A percentile compares a stretch with the other conserved stretches of the same genome.
Conservation (phyloP, 2,888 invertebrate genomes). For the Megalurothrips usitatus region DNA sequence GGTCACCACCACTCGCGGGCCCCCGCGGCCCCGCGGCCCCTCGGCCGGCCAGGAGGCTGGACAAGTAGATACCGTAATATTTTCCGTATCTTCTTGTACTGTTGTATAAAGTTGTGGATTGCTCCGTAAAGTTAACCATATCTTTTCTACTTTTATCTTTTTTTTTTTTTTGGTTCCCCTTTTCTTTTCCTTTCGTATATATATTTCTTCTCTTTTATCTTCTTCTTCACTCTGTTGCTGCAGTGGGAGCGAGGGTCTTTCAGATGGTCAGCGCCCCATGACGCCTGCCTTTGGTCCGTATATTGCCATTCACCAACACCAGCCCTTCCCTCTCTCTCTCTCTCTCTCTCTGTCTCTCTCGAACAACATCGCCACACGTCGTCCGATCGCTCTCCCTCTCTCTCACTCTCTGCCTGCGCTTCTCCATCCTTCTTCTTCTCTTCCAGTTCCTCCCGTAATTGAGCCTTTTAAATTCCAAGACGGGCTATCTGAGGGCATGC, state of each 20-base stretch:
- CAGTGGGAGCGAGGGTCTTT: not conserved
- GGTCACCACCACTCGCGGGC: too few relatives aligned
- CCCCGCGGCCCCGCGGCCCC: too few relatives aligned
- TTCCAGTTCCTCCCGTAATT: conserved; percentile 76
- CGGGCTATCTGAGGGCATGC: conserved; percentile 75
- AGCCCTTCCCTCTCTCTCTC: not conserved
- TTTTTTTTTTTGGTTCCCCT: not conserved
- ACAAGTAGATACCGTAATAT: not conserved
- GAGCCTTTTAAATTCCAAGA: conserved; percentile 81
- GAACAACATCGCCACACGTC: not conserved
- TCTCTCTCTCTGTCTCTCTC: not conserved
- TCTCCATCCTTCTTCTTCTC: conserved; percentile 45
- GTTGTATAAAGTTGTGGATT: conserved; percentile 15
- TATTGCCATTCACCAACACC: not conserved
- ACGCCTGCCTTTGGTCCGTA: too few relatives aligned
- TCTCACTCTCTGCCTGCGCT: conserved; percentile 37
- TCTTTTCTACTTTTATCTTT: not conserved
- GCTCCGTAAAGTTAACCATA: not conserved
- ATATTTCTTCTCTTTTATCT: conserved; percentile 32
- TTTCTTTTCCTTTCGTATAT: conserved; percentile 30
- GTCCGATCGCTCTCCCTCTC: conserved; percentile 31
- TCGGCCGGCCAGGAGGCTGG: not conserved
- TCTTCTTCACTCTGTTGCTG: conserved; percentile 4
- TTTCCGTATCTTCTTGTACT: conserved; percentile 1
- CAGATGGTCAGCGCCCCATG: not conserved